Conservation (phyloP, 2,888 invertebrate genomes). For the Aplocera efformata region DNA sequence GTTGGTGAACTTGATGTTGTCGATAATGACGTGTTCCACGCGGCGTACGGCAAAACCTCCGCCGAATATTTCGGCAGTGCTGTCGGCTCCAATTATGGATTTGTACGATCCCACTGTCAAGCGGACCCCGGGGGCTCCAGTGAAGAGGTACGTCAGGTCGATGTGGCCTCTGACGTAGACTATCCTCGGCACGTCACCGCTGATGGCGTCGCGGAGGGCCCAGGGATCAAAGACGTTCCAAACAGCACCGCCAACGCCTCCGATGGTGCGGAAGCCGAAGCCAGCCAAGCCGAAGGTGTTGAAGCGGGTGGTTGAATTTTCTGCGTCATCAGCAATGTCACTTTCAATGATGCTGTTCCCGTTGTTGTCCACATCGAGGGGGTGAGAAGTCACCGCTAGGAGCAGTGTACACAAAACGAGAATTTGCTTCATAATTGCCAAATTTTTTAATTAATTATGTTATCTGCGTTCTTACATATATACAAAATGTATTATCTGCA, state of each 20-base stretch:
- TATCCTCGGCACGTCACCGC: constrained; percentile 3
- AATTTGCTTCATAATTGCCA: too few species aligned
- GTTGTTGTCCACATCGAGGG: too few species aligned
- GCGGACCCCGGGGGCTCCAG: constrained; percentile 13
- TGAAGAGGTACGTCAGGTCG: constrained; percentile 14
- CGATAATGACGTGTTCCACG: constrained; percentile 6
- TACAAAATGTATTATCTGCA: too few species aligned
- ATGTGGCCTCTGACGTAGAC: constrained; percentile 10
- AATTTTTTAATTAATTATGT: too few species aligned
- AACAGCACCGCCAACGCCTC: constrained; percentile 10
- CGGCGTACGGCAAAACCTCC: constrained; percentile 8
- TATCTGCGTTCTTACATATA: too few species aligned
- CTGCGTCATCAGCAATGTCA: too few species aligned
- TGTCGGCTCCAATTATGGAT: too few species aligned
- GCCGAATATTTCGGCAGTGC: constrained; percentile 10
- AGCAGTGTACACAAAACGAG: too few species aligned
- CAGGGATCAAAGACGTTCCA: constrained; percentile 19
- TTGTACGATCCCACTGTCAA: constrained; percentile 10
- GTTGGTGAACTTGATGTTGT: constrained; percentile 11
- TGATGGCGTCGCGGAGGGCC: constrained; percentile 12
- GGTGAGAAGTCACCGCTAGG: too few species aligned
- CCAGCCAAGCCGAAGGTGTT: too few species aligned
- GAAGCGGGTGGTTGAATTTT: too few species aligned
- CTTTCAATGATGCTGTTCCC: too few species aligned
- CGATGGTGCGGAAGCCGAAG: constrained; percentile 9